A percentile compares a stretch with the other conserved stretches of the same genome.
phyloP scores from a whole-genome alignment of 2,888 invertebrate genomes.

The Nycteola revayana region DNA sequence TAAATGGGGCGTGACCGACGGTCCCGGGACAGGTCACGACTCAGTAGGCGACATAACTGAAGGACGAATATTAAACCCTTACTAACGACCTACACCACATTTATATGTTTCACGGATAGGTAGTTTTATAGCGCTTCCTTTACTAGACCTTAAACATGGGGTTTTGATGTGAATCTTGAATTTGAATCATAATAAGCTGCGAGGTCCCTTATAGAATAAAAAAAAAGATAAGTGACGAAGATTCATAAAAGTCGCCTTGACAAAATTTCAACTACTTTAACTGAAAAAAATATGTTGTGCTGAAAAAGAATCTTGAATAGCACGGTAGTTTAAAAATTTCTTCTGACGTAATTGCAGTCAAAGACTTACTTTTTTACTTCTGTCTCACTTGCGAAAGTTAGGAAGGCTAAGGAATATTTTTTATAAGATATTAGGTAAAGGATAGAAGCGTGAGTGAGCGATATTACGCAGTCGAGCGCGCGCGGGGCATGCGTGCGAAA shows the following conservation, averaged over 20 bases:
- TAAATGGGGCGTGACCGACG: constrained; percentile 71
- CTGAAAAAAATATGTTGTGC: too few species aligned
- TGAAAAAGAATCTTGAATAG: too few species aligned
- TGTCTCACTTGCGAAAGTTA: too few species aligned
- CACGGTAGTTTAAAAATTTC: too few species aligned
- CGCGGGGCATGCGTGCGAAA: constrained; percentile 69
- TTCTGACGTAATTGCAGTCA: too few species aligned
- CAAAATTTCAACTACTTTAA: too few species aligned
- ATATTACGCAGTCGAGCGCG: constrained; percentile 51
- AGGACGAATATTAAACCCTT: constrained; percentile 21
- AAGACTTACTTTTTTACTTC: too few species aligned
- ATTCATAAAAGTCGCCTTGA: too few species aligned
- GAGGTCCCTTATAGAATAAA: too few species aligned
- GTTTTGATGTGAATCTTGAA: too few species aligned
- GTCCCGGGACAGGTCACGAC: constrained; percentile 63
- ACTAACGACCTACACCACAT: not conserved
- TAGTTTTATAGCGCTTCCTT: not conserved
- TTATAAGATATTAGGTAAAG: constrained; percentile 25
- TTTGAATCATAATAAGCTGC: too few species aligned
- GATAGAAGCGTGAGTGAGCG: constrained; percentile 55
- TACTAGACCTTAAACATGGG: not conserved
- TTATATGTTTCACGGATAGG: not conserved
- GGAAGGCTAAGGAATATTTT: constrained; percentile 9
- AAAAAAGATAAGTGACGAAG: too few species aligned
- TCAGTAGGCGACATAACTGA: constrained; percentile 35